phyloP scores from a whole-genome alignment of 2,888 invertebrate species.

The Phymatocera aterrima region DNA sequence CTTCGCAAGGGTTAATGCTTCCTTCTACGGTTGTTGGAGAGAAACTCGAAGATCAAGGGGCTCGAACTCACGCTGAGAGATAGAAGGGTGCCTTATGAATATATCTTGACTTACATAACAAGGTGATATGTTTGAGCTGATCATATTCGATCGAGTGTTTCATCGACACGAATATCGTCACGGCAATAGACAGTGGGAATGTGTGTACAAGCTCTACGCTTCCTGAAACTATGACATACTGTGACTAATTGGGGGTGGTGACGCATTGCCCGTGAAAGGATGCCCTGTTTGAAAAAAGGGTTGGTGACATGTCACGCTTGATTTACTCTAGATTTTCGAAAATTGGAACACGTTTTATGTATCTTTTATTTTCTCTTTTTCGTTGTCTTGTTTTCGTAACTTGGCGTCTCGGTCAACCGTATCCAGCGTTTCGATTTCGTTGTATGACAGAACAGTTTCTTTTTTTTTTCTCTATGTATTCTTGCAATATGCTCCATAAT shows the following conservation, averaged over 20 bases:
- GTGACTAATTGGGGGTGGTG: conserved; percentile 55
- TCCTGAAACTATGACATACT: conserved; percentile 54
- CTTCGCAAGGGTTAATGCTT: background rate
- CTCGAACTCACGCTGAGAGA: background rate
- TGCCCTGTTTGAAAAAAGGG: conserved; percentile 46
- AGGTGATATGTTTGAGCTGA: conserved; percentile 18
- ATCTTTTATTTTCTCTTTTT: no score
- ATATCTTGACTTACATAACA: conserved; percentile 27
- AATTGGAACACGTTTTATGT: conserved; percentile 17
- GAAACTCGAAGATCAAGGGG: background rate
- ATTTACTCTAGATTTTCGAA: conserved; percentile 20
- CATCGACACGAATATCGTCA: conserved; percentile 26
- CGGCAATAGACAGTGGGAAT: conserved; percentile 24
- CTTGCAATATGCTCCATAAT: no score
- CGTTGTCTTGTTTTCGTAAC: background rate
- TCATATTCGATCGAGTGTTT: conserved; percentile 46
- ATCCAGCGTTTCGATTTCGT: background rate
- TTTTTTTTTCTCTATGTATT: no score
- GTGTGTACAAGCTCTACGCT: conserved; percentile 29
- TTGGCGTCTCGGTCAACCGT: background rate
- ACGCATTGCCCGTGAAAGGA: conserved; percentile 40
- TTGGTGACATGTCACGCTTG: conserved; percentile 35
- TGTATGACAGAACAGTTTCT: background rate
- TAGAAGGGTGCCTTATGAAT: background rate
- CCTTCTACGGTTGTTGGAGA: background rate